These are phyloP conservation scores for Chiloscyllium plagiosum DNA, from an alignment of 2,113 vertebrate species.

Conservation along the genomic window DNA sequence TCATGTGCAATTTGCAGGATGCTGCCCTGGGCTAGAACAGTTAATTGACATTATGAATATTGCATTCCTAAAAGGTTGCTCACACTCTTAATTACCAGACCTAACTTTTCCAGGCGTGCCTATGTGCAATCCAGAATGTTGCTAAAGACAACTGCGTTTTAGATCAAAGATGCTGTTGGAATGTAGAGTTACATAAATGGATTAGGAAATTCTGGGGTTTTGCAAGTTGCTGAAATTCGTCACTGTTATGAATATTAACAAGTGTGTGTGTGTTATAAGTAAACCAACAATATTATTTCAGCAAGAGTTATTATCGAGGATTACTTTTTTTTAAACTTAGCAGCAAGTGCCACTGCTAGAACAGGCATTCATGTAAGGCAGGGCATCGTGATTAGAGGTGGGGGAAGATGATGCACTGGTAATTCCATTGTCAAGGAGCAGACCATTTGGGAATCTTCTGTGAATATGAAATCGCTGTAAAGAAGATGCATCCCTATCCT, in stretches of 20 bases:
- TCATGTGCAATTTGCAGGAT: not conserved
- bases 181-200: not conserved
- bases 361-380: too few relatives aligned
- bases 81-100: not conserved
- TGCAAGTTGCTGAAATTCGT: not conserved
- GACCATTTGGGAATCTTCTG: not conserved
- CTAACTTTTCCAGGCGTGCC: not conserved
- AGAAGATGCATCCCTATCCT: too few relatives aligned
- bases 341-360: too few relatives aligned
- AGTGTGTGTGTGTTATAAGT: not conserved
- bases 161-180: not conserved
- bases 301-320: not conserved
- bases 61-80: not conserved
- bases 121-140: not conserved
- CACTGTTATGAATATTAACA: not conserved
- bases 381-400: too few relatives aligned
- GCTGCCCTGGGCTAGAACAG: not conserved
- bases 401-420: too few relatives aligned
- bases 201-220: not conserved
- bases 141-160: not conserved
- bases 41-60: not conserved
- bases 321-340: not conserved
- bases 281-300: not conserved
- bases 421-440: too few relatives aligned
- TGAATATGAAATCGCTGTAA: not conserved